Conservation (phyloP, 2,888 invertebrate genomes). For the Eupithecia abbreviata region DNA sequence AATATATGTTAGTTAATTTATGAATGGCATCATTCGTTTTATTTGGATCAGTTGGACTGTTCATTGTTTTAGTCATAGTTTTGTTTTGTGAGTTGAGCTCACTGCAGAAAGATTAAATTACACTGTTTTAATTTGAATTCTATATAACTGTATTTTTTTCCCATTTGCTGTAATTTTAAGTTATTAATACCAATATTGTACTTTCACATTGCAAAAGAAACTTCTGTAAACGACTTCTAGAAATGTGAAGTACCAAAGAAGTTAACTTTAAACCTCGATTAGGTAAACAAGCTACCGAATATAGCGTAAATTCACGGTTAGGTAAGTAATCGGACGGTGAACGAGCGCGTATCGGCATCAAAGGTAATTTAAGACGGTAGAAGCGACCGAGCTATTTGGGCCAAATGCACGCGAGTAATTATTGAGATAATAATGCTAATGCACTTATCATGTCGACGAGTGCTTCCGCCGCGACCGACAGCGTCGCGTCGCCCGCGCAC, state of each 20-base stretch:
- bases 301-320: conserved; percentile 43
- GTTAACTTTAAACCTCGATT: conserved; percentile 24
- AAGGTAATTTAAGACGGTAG: conserved; percentile 76
- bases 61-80: not conserved
- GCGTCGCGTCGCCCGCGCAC: conserved; percentile 50
- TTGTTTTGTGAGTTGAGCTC: not conserved
- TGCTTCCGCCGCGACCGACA: conserved; percentile 69
- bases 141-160: not conserved
- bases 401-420: conserved; percentile 83
- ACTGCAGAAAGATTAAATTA: not conserved
- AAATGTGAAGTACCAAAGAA: conserved; percentile 18
- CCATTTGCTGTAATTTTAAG: not conserved
- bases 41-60: not conserved
- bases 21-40: not conserved
- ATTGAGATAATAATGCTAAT: conserved; percentile 84
- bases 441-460: conserved; percentile 82
- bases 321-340: conserved; percentile 60
- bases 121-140: not conserved
- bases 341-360: conserved; percentile 64
- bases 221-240: not conserved
- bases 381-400: conserved; percentile 77
- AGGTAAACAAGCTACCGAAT: conserved; percentile 31
- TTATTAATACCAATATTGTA: not conserved
- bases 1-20: not conserved
- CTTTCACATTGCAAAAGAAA: not conserved